Base-by-base conservation (phyloP, 2,888 invertebrate species). In the Beris chalybata region DNA sequence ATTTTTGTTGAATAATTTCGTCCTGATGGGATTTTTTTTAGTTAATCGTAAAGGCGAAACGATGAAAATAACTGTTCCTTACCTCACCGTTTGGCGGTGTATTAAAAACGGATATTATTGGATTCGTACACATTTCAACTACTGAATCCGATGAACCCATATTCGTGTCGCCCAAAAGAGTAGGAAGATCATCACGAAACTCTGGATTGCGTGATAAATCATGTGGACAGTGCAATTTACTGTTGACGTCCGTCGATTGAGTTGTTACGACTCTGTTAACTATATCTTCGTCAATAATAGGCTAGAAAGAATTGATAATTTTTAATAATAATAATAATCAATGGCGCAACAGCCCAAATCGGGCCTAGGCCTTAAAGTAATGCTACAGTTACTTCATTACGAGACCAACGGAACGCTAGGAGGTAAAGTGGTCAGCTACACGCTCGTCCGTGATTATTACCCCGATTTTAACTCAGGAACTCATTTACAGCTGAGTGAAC, bases 161-260 rank as follows among this genome's bases (percentile, higher is more conserved):
- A 32, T 68, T 71, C 3, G 3, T 29, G 4, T 57, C 44, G 43
- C 74, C 75, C 1, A 85, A 71, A 48, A 86, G 72, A 1, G 84
- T 85, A 4, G 86, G 85, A 50, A 86, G 75, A 76, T 86, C 84
- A 71, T 86, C 85, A 11, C 84, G 79, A 69, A 83, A 81, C 70
- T 87, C 86, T 4, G 77, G 75, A 11, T 76, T 72, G 66, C 83
- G 83, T 0, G 85, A 82, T 65, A 86, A 77, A 78, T 89, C 88
- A 74, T 88, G 87, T 0, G 86, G 86, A 72, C 87, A 87, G 74
- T 85, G 81, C 32, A 87, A 76, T 56, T 85, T 81, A 73, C 83
- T 84, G 69, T 84, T 83, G 47, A 83, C 76, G 72, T 85, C 83
- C 43, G 82, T 76, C 73, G 78, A 79, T 22, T 67, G 64, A 12